Evolutionary conservation across 2,797 vertebrate species (phyloP).

Genomic region (Sphaeramia orbicularis): DNA sequence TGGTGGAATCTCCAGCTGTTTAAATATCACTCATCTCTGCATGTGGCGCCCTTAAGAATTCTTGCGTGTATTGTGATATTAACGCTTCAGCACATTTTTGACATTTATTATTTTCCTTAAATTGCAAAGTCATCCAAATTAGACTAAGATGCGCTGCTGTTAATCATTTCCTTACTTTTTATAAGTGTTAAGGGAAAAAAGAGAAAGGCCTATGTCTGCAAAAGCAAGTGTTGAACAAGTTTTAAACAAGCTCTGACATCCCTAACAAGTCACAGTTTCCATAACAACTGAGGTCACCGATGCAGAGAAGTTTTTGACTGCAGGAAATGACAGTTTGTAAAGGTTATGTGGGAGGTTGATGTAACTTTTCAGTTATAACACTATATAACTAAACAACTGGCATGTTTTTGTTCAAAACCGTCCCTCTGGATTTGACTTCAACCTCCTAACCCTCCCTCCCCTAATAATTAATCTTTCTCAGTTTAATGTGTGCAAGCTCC

Average conservation of each 20-base stretch:
- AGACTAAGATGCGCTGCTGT: neutral
- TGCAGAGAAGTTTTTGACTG: constrained; percentile 32
- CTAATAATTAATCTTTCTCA: constrained; percentile 20
- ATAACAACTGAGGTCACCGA: constrained; percentile 50
- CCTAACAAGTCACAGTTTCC: constrained; percentile 43
- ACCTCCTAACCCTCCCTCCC: constrained; percentile 1
- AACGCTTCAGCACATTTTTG: constrained; percentile 38
- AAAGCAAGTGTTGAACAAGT: constrained; percentile 1
- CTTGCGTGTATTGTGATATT: constrained; percentile 28
- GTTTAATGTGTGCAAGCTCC: constrained; percentile 40
- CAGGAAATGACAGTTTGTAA: constrained; percentile 39
- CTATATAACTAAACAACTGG: neutral
- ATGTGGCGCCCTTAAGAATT: constrained; percentile 40
- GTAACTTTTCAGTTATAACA: too few species aligned
- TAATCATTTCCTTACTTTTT: constrained; percentile 29
- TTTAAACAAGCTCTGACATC: constrained; percentile 24
- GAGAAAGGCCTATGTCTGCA: constrained; percentile 15
- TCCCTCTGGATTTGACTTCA: constrained; percentile 1
- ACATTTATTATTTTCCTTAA: constrained; percentile 20
- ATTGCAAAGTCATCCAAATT: constrained; percentile 44
- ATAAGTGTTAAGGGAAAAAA: constrained; percentile 7
- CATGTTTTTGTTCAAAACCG: constrained; percentile 16
- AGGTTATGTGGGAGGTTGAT: constrained; percentile 31
- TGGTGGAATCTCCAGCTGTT: constrained; percentile 43
- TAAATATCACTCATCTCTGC: constrained; percentile 52